Conservation (phyloP, 2,797 vertebrate genomes). For the Perodicticus potto region DNA sequence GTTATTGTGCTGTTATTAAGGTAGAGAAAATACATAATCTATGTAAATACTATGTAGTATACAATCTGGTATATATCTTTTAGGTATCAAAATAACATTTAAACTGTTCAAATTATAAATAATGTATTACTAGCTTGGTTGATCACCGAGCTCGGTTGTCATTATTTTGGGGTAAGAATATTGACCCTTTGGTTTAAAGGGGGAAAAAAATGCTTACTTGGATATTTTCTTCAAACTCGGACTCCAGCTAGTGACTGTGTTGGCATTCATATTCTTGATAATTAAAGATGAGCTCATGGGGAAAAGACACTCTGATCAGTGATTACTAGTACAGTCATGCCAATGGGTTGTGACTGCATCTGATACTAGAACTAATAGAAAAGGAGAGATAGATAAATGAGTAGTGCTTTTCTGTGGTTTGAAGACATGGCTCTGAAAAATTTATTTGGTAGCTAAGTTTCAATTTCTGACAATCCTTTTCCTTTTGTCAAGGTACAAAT, state of each 20-base stretch:
- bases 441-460: conserved; percentile 4
- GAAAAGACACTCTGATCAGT: neutral
- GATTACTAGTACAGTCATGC: neutral
- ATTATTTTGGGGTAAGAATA: neutral
- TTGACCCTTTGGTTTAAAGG: conserved; percentile 39
- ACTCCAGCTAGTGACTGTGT: neutral
- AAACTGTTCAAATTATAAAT: conserved; percentile 29
- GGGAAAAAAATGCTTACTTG: neutral
- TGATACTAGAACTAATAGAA: neutral
- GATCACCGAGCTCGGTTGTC: neutral
- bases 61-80: neutral
- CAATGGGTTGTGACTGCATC: neutral
- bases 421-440: neutral
- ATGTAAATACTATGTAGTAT: neutral
- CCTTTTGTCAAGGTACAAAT: conserved; percentile 1
- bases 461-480: neutral
- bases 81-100: conserved; percentile 41
- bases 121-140: conserved; percentile 1
- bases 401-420: neutral
- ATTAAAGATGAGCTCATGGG: neutral
- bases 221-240: neutral
- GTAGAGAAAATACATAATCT: conserved; percentile 20
- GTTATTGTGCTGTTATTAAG: neutral
- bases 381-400: neutral
- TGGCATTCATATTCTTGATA: conserved; percentile 25